A percentile compares a stretch with the other conserved stretches of the same genome.
These are phyloP conservation scores for Noctuana brunneofusca DNA, from an alignment of 2,888 invertebrate genomes.

Conservation along the genomic window DNA sequence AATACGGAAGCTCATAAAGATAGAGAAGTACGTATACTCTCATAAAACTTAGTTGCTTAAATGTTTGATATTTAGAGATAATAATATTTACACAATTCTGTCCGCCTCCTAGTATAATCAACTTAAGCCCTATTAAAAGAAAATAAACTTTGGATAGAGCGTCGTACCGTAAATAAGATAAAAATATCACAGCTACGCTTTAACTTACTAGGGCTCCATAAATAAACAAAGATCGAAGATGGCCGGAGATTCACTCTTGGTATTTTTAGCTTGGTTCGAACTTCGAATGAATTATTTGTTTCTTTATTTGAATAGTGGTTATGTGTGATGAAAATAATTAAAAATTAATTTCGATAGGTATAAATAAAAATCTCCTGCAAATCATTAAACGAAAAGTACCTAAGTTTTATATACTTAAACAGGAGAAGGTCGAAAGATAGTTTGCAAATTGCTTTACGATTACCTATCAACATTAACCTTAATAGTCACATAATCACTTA, in stretches of 20 bases:
- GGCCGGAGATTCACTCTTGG: neutral
- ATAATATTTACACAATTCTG: constrained; percentile 39
- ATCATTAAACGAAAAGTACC: too few species aligned
- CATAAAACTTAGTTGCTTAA: constrained; percentile 8
- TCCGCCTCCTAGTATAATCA: constrained; percentile 35
- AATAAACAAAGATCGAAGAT: constrained; percentile 38
- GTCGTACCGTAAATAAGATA: constrained; percentile 39
- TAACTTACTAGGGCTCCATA: constrained; percentile 41
- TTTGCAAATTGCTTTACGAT: too few species aligned
- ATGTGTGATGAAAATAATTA: neutral
- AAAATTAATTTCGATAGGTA: too few species aligned
- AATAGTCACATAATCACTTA: too few species aligned
- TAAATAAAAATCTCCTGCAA: too few species aligned
- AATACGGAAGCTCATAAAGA: neutral
- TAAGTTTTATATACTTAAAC: too few species aligned
- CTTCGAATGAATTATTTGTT: neutral
- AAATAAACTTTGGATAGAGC: constrained; percentile 38
- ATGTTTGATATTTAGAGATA: constrained; percentile 12
- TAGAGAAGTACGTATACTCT: neutral
- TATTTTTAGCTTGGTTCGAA: constrained; percentile 1
- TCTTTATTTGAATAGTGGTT: too few species aligned
- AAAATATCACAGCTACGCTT: constrained; percentile 37
- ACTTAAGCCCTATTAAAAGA: constrained; percentile 32
- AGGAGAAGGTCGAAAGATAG: too few species aligned
- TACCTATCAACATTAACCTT: too few species aligned